Evolutionary conservation across 1,140 invertebrate species (phyloP).

Genomic region (Megalopta genalis): DNA sequence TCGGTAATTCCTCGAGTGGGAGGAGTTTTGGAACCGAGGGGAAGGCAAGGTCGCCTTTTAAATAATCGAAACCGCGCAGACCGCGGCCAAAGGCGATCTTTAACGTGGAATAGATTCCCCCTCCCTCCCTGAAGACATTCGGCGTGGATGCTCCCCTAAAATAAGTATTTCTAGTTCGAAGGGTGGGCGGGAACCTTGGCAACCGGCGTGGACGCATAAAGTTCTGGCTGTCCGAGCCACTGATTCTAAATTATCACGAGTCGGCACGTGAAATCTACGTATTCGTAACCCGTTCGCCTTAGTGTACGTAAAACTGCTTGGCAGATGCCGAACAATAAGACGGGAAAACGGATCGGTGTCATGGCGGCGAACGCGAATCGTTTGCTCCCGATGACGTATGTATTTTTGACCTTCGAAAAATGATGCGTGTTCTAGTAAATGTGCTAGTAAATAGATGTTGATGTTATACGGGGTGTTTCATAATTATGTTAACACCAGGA

Average conservation of each 20-base stretch:
- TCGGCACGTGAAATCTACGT: constrained; percentile 47
- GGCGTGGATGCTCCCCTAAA: constrained; percentile 1
- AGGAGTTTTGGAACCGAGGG: too few relatives aligned
- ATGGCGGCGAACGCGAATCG: too few relatives aligned
- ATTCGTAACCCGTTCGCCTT: constrained; percentile 5
- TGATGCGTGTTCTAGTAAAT: too few relatives aligned
- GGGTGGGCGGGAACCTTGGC: constrained; percentile 60
- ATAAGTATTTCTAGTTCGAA: constrained; percentile 60
- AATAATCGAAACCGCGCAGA: neutral
- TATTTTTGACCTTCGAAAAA: too few relatives aligned
- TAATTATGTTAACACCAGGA: too few relatives aligned
- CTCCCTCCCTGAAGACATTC: constrained; percentile 3
- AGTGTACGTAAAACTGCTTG: constrained; percentile 14
- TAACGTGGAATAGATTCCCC: constrained; percentile 19
- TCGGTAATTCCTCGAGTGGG: constrained; percentile 1
- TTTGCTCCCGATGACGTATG: too few relatives aligned
- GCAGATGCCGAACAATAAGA: constrained; percentile 32
- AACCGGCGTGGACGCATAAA: constrained; percentile 59
- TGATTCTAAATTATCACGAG: constrained; percentile 63
- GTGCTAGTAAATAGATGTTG: too few relatives aligned
- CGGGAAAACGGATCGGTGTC: neutral
- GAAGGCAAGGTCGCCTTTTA: neutral
- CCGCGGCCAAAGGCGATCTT: constrained; percentile 40
- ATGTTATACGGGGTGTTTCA: too few relatives aligned
- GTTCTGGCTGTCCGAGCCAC: constrained; percentile 42